These are phyloP conservation scores for Microcebus murinus DNA, from an alignment of 2,113 vertebrate species.

Conservation along the genomic window DNA sequence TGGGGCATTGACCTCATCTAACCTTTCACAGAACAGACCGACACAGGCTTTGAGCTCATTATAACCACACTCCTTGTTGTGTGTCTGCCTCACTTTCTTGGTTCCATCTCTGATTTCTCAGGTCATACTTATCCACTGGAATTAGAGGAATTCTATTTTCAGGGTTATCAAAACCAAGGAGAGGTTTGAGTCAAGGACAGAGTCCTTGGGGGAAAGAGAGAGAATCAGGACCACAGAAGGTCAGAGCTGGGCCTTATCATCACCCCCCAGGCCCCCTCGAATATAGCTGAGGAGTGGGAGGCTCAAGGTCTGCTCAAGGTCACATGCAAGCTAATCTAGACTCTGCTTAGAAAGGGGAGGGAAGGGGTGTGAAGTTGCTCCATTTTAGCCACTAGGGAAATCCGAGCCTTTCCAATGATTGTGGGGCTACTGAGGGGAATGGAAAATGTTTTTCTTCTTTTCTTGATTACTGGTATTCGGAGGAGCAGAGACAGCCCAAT, in stretches of 20 bases:
- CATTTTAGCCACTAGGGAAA: not conserved
- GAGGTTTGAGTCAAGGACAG: constrained; percentile 37
- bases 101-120: constrained; percentile 28
- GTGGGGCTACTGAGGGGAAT: not conserved
- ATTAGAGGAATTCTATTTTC: not conserved
- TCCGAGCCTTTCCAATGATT: not conserved
- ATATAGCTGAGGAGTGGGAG: not conserved
- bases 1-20: not conserved
- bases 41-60: constrained; percentile 75
- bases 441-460: not conserved
- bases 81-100: constrained; percentile 74
- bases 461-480: not conserved
- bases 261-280: not conserved
- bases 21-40: constrained; percentile 29
- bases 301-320: constrained; percentile 57
- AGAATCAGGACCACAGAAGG: constrained; percentile 34
- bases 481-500: not conserved
- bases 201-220: not conserved
- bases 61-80: constrained; percentile 76
- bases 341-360: not conserved
- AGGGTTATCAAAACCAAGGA: constrained; percentile 21
- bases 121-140: constrained; percentile 11
- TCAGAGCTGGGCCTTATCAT: constrained; percentile 32
- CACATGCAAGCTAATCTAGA: not conserved
- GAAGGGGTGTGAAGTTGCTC: not conserved